Evolutionary conservation across 2,113 vertebrate genomes (phyloP).

Genomic region (Hirundichthys speculiger): DNA sequence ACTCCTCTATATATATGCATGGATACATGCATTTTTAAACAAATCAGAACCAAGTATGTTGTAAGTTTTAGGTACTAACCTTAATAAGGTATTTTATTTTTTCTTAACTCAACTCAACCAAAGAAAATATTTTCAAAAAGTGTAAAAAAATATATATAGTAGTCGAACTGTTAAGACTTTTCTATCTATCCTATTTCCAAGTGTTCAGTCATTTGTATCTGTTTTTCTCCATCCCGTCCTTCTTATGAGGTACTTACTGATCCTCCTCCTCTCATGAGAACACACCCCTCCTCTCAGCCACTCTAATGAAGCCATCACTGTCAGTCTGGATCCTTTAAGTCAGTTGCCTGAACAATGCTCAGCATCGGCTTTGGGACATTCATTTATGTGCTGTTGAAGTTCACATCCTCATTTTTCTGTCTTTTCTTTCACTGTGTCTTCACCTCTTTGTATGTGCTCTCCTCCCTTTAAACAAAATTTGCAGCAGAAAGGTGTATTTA

Average conservation of each 20-base stretch:
- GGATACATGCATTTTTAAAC: no score
- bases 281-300: slow-evolving; percentile 15
- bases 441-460: slow-evolving; percentile 34
- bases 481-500: slow-evolving; percentile 68
- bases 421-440: slow-evolving; percentile 14
- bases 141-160: no score
- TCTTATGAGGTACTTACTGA: slow-evolving; percentile 13
- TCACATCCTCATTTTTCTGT: slow-evolving; percentile 50
- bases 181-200: no score
- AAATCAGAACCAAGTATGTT: no score
- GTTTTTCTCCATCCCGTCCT: slow-evolving; percentile 51
- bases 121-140: no score
- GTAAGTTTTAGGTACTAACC: no score
- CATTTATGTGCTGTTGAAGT: slow-evolving; percentile 63
- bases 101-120: no score
- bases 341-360: slow-evolving; percentile 52
- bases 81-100: no score
- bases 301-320: slow-evolving; percentile 61
- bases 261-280: slow-evolving; percentile 21
- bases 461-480: slow-evolving; percentile 55
- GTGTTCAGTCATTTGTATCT: slow-evolving; percentile 36
- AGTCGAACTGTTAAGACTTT: no score
- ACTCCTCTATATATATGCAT: no score
- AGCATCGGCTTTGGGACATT: slow-evolving; percentile 58
- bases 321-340: slow-evolving; percentile 41